phyloP scores from a whole-genome alignment of 2,797 vertebrate species.

The Spinus olivaceus region DNA sequence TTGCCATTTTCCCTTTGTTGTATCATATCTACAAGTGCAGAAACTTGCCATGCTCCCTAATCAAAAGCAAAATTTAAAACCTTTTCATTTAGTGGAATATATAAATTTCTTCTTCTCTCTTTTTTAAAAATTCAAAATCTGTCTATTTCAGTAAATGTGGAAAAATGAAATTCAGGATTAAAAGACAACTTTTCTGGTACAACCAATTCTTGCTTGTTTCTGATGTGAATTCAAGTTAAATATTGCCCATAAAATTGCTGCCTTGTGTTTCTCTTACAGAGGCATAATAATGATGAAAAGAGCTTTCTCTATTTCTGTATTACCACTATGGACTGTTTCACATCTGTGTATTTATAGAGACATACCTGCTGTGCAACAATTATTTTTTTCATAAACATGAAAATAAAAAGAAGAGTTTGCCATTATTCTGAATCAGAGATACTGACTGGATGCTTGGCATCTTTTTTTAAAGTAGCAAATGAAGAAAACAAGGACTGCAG shows the following conservation, averaged over 20 bases:
- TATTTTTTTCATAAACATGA: not conserved
- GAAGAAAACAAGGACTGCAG: not conserved
- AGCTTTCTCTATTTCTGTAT: not conserved
- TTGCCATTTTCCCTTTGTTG: not conserved
- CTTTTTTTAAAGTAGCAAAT: not conserved
- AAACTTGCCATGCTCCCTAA: not conserved
- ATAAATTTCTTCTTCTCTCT: not conserved
- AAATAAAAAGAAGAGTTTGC: not conserved
- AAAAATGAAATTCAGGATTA: not conserved
- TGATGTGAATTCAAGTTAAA: not conserved
- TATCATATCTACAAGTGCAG: not conserved
- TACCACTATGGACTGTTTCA: not conserved
- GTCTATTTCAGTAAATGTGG: not conserved
- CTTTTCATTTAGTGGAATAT: not conserved
- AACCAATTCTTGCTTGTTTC: not conserved
- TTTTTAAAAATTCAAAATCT: not conserved
- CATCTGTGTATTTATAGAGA: not conserved
- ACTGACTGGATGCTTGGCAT: not conserved
- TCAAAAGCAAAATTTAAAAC: not conserved
- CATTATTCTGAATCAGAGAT: not conserved
- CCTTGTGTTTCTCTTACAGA: not conserved
- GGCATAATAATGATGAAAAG: not conserved
- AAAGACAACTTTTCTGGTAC: not conserved
- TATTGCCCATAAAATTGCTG: not conserved
- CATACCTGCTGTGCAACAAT: not conserved